Conservation (phyloP, 1,140 invertebrate genomes). For the Littorina saxatilis region DNA sequence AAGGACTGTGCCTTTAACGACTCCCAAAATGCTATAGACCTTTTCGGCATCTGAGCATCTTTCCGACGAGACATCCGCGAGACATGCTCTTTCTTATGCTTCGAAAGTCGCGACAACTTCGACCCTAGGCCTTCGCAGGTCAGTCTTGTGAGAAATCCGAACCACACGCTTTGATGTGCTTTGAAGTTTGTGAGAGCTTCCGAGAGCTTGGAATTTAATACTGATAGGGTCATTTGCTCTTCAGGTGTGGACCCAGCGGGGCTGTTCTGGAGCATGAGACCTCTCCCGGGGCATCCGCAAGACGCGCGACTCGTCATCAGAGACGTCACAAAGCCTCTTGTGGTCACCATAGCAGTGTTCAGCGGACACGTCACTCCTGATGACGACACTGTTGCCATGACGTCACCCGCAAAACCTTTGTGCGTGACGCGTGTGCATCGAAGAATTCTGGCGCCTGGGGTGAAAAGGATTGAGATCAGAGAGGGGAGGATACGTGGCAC, state of each 20-base stretch:
- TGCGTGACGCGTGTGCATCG: neutral
- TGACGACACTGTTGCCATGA: slow-evolving; percentile 1
- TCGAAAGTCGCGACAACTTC: too few species aligned
- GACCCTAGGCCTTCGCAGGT: too few species aligned
- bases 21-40: too few species aligned
- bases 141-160: too few species aligned
- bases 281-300: neutral
- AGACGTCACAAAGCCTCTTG: neutral
- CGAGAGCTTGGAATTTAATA: too few species aligned
- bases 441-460: slow-evolving; percentile 33
- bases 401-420: neutral
- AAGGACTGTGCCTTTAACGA: too few species aligned
- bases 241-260: slow-evolving; percentile 27
- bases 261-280: slow-evolving; percentile 18
- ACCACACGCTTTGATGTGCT: too few species aligned
- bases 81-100: too few species aligned
- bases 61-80: too few species aligned
- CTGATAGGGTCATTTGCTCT: too few species aligned
- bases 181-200: too few species aligned
- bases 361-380: neutral
- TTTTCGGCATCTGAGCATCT: too few species aligned
- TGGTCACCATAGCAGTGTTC: neutral
- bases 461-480: slow-evolving; percentile 46
- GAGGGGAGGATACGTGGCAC: slow-evolving; percentile 50
- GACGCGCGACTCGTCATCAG: slow-evolving; percentile 17